phyloP scores from a whole-genome alignment of 2,113 vertebrate genomes.

The Ornithorhynchus anatinus region DNA sequence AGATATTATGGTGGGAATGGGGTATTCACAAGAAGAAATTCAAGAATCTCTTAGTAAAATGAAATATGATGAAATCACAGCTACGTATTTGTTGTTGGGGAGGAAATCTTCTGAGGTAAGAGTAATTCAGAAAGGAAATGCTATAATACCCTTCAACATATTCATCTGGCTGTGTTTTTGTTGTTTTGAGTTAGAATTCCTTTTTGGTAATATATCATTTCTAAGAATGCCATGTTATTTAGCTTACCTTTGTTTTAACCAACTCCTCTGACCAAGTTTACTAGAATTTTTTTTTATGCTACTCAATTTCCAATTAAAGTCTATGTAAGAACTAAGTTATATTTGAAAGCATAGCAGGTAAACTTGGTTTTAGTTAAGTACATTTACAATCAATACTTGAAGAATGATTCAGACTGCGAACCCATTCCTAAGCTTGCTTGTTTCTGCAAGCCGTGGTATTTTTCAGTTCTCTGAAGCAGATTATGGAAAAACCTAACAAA shows the following conservation, averaged over 20 bases:
- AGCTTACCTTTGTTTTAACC: no score
- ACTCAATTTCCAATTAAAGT: neutral
- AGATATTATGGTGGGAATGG: slow-evolving; percentile 99
- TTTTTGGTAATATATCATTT: neutral
- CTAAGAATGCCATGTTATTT: neutral
- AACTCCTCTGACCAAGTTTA: neutral
- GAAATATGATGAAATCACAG: slow-evolving; percentile 98
- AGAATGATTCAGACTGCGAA: neutral
- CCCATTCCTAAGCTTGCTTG: no score
- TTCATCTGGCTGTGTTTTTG: neutral
- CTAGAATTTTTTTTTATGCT: neutral
- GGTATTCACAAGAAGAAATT: slow-evolving; percentile 96
- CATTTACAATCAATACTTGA: neutral
- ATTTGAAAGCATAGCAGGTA: neutral
- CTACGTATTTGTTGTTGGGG: slow-evolving; percentile 93
- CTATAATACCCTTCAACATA: neutral
- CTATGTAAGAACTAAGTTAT: no score
- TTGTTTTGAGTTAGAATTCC: neutral
- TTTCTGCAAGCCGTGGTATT: no score
- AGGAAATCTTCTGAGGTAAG: slow-evolving; percentile 94
- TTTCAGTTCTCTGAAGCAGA: neutral
- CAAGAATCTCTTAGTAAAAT: slow-evolving; percentile 97
- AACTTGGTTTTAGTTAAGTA: neutral
- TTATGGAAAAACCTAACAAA: neutral
- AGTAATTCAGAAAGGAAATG: slow-evolving; percentile 7